Conservation (phyloP, 2,113 vertebrate species). For the Sakesphorus luctuosus region DNA sequence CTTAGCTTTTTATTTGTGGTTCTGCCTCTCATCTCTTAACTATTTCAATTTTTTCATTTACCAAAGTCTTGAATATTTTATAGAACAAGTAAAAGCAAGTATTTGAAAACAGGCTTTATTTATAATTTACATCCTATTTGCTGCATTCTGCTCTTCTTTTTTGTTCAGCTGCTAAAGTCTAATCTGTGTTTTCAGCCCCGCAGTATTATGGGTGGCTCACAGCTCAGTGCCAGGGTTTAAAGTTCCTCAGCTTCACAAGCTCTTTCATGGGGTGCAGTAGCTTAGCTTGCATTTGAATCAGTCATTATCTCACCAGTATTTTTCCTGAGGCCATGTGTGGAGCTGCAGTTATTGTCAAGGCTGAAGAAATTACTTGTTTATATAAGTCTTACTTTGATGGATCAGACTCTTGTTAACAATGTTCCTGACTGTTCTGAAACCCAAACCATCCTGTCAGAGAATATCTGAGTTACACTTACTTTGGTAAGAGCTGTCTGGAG, state of each 20-base stretch:
- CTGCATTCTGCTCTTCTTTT: background rate
- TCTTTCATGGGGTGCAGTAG: background rate
- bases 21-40: background rate
- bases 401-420: background rate
- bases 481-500: background rate
- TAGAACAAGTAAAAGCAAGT: background rate
- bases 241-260: background rate
- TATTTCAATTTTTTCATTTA: background rate
- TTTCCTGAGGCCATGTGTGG: background rate
- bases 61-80: background rate
- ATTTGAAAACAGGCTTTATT: background rate
- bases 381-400: background rate
- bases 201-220: background rate
- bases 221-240: background rate
- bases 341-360: background rate
- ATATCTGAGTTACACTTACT: background rate
- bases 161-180: background rate
- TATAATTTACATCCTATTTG: background rate
- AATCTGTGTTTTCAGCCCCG: background rate
- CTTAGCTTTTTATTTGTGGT: background rate
- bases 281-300: constrained; percentile 1
- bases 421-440: background rate
- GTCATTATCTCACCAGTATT: background rate
- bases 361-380: background rate
- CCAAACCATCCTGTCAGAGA: background rate